phyloP scores from a whole-genome alignment of 2,113 vertebrate species.

The Xenopus laevis region DNA sequence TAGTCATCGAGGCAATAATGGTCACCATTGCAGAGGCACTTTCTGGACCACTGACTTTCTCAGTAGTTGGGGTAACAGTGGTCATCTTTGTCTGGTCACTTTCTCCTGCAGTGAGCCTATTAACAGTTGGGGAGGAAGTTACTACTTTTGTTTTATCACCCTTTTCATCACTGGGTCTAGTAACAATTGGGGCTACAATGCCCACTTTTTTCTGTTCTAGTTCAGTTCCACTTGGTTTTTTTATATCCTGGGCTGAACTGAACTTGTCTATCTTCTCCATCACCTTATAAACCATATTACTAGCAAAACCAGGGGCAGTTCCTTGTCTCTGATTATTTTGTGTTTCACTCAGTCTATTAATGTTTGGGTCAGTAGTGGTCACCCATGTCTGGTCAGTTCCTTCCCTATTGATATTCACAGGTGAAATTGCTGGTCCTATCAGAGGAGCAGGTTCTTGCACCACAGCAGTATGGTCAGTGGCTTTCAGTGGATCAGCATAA shows the following conservation, averaged over 20 bases:
- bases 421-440: not conserved
- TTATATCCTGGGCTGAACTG: not conserved
- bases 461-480: not conserved
- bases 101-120: not conserved
- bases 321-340: not conserved
- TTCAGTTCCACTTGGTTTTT: not conserved
- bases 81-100: not conserved
- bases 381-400: conserved; percentile 6
- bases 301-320: not conserved
- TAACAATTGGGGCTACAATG: not conserved
- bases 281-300: too few relatives aligned
- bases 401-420: conserved; percentile 19
- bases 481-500: not conserved
- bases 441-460: not conserved
- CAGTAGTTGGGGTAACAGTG: not conserved
- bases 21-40: not conserved
- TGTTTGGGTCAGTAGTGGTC: not conserved
- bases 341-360: not conserved
- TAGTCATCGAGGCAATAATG: conserved; percentile 10
- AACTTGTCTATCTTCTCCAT: conserved; percentile 1
- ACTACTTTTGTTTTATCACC: not conserved
- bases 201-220: not conserved
- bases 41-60: not conserved
- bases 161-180: not conserved
- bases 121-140: not conserved